These are phyloP conservation scores for Actias luna DNA, from an alignment of 2,888 invertebrate genomes.

Conservation along the genomic window DNA sequence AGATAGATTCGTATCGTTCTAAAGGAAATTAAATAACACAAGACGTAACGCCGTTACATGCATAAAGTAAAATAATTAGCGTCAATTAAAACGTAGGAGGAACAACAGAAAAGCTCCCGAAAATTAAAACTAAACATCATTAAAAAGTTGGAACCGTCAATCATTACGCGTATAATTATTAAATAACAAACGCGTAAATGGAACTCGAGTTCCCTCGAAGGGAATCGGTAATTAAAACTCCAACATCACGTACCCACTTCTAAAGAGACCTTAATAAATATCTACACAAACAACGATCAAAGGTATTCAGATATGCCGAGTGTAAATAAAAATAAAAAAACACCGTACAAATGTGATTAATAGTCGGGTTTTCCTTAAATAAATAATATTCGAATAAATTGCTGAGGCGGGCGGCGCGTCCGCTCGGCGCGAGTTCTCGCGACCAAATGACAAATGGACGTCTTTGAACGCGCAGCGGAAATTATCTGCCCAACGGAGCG, in stretches of 20 bases:
- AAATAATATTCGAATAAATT: constrained; percentile 81
- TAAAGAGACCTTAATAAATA: constrained; percentile 61
- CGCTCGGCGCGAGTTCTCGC: constrained; percentile 70
- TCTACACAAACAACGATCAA: constrained; percentile 66
- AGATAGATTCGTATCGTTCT: neutral
- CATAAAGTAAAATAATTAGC: constrained; percentile 9
- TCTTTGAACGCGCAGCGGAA: constrained; percentile 76
- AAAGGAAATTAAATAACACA: constrained; percentile 3
- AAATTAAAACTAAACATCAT: constrained; percentile 11
- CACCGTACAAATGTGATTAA: constrained; percentile 79
- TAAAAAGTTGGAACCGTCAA: constrained; percentile 6
- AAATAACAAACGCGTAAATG: constrained; percentile 8
- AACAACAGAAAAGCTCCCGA: neutral
- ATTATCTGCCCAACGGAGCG: constrained; percentile 79
- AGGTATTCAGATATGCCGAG: constrained; percentile 61
- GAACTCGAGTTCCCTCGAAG: neutral
- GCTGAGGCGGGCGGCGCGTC: constrained; percentile 71
- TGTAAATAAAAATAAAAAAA: constrained; percentile 79
- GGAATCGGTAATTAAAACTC: constrained; percentile 4
- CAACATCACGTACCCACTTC: constrained; percentile 23
- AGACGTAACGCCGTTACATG: neutral
- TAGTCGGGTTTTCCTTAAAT: constrained; percentile 79
- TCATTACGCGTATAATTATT: constrained; percentile 4
- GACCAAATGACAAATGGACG: constrained; percentile 78
- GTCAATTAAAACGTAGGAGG: constrained; percentile 1